Conservation (phyloP, 2,797 vertebrate species). For the Novumbra hubbsi region DNA sequence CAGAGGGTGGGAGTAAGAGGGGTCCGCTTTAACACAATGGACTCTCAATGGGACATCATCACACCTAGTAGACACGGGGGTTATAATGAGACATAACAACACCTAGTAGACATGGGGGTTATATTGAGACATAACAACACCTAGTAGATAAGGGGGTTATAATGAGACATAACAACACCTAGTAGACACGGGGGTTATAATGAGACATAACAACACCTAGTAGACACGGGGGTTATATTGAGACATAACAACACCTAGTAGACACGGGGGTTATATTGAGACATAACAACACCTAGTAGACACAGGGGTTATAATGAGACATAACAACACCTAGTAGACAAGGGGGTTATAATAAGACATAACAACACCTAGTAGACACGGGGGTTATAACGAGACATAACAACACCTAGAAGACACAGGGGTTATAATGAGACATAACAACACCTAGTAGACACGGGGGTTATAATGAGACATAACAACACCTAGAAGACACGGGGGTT, state of each 20-base stretch:
- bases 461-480: background rate
- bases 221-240: no score
- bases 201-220: background rate
- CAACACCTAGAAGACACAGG: background rate
- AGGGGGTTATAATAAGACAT: background rate
- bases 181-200: background rate
- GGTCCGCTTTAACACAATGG: background rate
- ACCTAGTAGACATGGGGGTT: background rate
- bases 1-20: background rate
- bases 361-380: no score
- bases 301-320: no score
- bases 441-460: no score
- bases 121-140: background rate
- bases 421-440: background rate
- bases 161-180: background rate
- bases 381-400: background rate
- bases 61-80: background rate
- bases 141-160: no score
- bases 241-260: background rate
- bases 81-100: background rate
- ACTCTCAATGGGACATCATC: background rate
- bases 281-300: background rate
- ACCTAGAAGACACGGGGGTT: background rate
- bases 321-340: background rate
- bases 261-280: background rate